Base-by-base conservation (phyloP, 2,113 vertebrate genomes). In the Diadophis punctatus region DNA sequence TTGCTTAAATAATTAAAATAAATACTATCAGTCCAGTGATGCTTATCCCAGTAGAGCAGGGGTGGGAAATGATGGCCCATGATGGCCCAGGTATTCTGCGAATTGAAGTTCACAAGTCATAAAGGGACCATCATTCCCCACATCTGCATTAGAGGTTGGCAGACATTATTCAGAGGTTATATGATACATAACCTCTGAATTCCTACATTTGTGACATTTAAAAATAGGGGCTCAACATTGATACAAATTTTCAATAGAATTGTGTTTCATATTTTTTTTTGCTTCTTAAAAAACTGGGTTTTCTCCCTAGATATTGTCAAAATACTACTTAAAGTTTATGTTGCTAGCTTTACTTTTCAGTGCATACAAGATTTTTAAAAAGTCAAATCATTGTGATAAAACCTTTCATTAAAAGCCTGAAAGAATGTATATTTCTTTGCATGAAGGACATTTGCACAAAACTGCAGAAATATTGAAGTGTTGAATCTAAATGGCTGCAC, bases 401-500 rank as follows among this genome's bases (percentile, higher is more conserved):
- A 86, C 86, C 14, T 90, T 80, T 56, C 30, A 27, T 89, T 80
- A 89, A 49, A 92, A 89, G 23, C 80, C 93, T 97, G 48, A 58
- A 86, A 53, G 95, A 5, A 0, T 2, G 0, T 0, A 3, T 91
- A 93, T 96, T 95, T 95, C 88, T 43, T 91, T 96, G 87, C 0
- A n/a, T 94, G 23, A 93, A 99, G 99, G 97, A 99, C 98, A 0
- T 99, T 99, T 97, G 98, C 99, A 58, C 99, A 99, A 96, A 99
- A 99, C 97, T 99, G 99, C 98, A 98, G 99, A 63, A 99, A 99
- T 93, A 99, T 99, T 16, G 99, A 99, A 97, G 98, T 99, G 27
- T 96, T 99, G 93, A 99, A 99, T 96, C 97, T 99, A 49, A 99
- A 99, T 7, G 99, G 99, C 90, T 99, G 99, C 93, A 99, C 99